Evolutionary conservation across 2,797 vertebrate species (phyloP).

Genomic region (Brachyrhaphis roseni): DNA sequence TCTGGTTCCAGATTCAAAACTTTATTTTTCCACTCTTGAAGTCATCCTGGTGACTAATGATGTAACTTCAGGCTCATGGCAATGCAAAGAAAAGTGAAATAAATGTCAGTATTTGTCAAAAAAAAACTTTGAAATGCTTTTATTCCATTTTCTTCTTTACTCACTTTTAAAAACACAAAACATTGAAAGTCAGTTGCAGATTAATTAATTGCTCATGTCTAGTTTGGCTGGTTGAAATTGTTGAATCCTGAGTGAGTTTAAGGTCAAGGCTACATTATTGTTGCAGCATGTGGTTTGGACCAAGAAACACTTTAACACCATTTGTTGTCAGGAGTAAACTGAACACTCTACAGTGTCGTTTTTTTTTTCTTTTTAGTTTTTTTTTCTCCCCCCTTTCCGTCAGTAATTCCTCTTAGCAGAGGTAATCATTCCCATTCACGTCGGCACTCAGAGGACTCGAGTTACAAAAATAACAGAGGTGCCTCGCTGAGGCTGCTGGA

Average conservation of each 20-base stretch:
- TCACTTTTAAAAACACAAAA: not conserved
- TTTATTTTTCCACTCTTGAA: not conserved
- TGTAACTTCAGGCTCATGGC: no score
- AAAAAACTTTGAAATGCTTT: not conserved
- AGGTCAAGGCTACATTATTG: conserved; percentile 14
- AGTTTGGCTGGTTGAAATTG: conserved; percentile 4
- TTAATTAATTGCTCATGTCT: not conserved
- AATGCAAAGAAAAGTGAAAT: not conserved
- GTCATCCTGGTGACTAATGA: not conserved
- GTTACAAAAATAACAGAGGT: conserved; percentile 58
- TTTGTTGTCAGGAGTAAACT: conserved; percentile 17
- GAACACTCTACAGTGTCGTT: not conserved
- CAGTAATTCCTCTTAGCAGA: conserved; percentile 33
- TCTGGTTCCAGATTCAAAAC: not conserved
- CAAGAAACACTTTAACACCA: conserved; percentile 13
- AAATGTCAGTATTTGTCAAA: not conserved
- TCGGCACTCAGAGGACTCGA: conserved; percentile 49
- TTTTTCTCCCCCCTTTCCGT: conserved; percentile 3
- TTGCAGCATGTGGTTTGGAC: conserved; percentile 25
- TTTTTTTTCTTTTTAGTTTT: not conserved
- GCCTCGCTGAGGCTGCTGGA: conserved; percentile 30
- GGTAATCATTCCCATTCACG: conserved; percentile 64
- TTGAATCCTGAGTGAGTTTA: conserved; percentile 24
- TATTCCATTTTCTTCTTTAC: not conserved
- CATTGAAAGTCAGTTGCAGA: not conserved